These are phyloP conservation scores for Spodoptera litura DNA, from an alignment of 1,140 invertebrate species.

Conservation along the genomic window DNA sequence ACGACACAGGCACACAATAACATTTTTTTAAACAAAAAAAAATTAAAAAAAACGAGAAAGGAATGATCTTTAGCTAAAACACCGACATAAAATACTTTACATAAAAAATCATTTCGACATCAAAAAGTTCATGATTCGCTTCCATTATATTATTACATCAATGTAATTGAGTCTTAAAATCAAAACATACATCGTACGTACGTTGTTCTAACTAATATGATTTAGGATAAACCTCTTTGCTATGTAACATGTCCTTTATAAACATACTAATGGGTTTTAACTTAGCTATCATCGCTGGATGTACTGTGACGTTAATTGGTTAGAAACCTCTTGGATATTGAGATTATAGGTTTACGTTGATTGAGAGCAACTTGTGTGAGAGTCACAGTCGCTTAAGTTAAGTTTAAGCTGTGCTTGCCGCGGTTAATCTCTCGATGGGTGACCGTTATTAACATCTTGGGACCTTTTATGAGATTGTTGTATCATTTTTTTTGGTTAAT, in stretches of 20 bases:
- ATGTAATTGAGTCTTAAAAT: conserved; percentile 1
- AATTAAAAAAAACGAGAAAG: no score
- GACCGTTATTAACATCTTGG: no score
- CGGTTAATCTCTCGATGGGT: no score
- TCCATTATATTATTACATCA: conserved; percentile 19
- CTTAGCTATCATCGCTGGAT: conserved; percentile 4
- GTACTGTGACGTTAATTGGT: conserved; percentile 17
- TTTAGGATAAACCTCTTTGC: conserved; percentile 20
- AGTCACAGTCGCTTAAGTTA: no score
- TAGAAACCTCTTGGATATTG: background rate
- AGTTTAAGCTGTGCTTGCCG: no score
- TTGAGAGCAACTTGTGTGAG: no score
- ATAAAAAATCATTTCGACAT: background rate
- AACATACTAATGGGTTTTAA: conserved; percentile 23
- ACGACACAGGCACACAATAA: no score
- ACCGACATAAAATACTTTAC: background rate
- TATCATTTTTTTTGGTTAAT: no score
- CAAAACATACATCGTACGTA: conserved; percentile 13
- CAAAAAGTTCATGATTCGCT: conserved; percentile 6
- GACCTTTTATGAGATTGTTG: no score
- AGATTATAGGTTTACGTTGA: background rate
- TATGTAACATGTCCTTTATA: conserved; percentile 23
- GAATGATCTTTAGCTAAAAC: no score
- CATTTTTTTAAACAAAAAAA: no score
- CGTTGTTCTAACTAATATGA: conserved; percentile 28